Conservation (phyloP, 2,797 vertebrate species). For the Poliocrania exsul region DNA sequence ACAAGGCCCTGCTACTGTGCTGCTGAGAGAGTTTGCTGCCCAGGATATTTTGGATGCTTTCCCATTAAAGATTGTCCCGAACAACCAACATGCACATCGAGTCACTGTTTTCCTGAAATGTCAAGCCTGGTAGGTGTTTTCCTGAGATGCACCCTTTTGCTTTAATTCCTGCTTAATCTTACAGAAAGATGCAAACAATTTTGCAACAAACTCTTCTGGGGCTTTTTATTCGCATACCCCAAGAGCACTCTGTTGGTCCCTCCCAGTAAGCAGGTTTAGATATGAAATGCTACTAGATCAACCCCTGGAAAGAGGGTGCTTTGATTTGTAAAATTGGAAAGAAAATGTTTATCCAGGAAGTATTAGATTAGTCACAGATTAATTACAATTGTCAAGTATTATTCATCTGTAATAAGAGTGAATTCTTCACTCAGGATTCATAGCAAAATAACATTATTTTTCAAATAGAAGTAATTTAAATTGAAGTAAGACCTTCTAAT, state of each 20-base stretch:
- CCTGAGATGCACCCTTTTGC: background rate
- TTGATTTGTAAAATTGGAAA: slow-evolving; percentile 9
- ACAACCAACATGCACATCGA: rapidly evolving
- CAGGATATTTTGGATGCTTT: background rate
- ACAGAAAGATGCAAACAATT: background rate
- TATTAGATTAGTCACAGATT: slow-evolving; percentile 62
- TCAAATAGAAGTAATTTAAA: slow-evolving; percentile 76
- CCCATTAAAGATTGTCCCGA: background rate
- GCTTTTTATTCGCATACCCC: background rate
- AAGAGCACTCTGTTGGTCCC: background rate
- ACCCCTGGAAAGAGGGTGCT: background rate
- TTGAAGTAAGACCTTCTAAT: slow-evolving; percentile 79
- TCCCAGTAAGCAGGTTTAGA: background rate
- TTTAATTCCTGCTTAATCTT: background rate
- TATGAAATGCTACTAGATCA: background rate
- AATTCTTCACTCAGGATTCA: slow-evolving; percentile 70
- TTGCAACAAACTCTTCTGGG: background rate
- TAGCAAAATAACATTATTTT: slow-evolving; percentile 64
- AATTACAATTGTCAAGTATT: slow-evolving; percentile 63
- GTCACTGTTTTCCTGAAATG: background rate
- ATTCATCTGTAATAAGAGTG: slow-evolving; percentile 66
- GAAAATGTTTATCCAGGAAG: slow-evolving; percentile 39
- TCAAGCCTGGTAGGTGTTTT: background rate
- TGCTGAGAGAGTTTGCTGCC: rapidly evolving
- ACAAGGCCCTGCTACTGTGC: background rate